phyloP scores from a whole-genome alignment of 2,797 vertebrate genomes.

The Poecilia wingei region DNA sequence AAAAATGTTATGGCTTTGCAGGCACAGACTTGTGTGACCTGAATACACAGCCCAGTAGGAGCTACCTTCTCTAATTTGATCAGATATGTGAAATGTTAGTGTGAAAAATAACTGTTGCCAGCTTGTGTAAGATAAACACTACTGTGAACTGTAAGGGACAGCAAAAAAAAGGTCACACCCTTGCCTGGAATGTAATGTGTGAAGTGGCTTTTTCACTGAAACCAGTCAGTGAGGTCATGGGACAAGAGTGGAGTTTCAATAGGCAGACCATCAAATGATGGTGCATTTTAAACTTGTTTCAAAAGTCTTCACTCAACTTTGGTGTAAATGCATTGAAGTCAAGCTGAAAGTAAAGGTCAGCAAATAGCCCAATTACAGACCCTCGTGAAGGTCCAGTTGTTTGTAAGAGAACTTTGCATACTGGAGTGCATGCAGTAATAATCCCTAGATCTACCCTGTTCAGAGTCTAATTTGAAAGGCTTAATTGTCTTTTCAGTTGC shows the following conservation, averaged over 20 bases:
- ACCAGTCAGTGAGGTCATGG: slow-evolving; percentile 21
- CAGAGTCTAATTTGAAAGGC: slow-evolving; percentile 12
- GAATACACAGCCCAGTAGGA: too few species aligned
- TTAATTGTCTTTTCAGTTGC: slow-evolving; percentile 15
- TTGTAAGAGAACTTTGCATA: slow-evolving; percentile 3
- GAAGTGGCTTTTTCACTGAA: slow-evolving; percentile 46
- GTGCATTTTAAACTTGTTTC: neutral
- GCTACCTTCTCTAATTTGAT: neutral
- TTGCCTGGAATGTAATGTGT: slow-evolving; percentile 68
- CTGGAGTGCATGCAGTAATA: neutral
- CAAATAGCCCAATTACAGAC: neutral
- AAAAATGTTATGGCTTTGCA: neutral
- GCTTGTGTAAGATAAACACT: neutral
- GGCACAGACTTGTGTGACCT: neutral
- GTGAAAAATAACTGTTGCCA: neutral
- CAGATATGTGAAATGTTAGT: neutral
- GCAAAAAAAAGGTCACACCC: slow-evolving; percentile 50
- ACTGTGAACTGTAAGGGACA: neutral
- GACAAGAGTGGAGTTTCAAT: neutral
- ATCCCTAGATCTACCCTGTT: neutral
- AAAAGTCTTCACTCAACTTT: neutral
- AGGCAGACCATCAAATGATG: neutral
- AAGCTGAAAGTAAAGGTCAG: neutral
- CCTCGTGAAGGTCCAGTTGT: neutral
- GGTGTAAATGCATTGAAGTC: neutral